Conservation (phyloP, 2,888 invertebrate species). For the Lissocephala sabroskyi region DNA sequence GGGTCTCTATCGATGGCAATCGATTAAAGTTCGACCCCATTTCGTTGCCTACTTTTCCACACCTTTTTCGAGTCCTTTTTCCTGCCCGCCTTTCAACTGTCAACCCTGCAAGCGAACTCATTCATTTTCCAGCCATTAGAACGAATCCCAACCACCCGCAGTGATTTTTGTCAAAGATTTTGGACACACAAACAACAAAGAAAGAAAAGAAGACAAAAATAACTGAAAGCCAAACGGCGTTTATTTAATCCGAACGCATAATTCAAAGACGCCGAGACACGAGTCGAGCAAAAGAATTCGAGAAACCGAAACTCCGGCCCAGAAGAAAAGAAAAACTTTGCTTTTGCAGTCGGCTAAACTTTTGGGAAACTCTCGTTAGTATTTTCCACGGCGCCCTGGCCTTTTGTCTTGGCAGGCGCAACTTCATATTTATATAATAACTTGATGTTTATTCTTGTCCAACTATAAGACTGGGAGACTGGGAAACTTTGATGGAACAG, state of each 20-base stretch:
- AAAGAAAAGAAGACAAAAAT: no score
- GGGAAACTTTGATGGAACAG: conserved; percentile 29
- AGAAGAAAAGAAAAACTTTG: conserved; percentile 26
- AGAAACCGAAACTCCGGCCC: not conserved
- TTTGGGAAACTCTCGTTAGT: conserved; percentile 15
- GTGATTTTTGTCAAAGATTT: no score
- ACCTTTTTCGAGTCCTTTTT: no score
- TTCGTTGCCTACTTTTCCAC: no score
- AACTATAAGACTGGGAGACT: conserved; percentile 27
- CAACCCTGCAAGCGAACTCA: no score
- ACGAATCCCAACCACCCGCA: no score
- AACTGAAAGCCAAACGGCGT: no score
- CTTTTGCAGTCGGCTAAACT: conserved; percentile 21
- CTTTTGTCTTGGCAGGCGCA: conserved; percentile 12
- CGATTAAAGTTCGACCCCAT: no score
- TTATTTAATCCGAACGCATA: conserved; percentile 26
- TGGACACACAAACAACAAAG: no score
- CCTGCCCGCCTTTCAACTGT: no score
- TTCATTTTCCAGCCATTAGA: no score
- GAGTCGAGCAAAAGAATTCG: conserved; percentile 16
- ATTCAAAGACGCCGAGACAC: conserved; percentile 38
- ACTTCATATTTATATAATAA: conserved; percentile 64
- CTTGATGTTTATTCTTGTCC: conserved; percentile 59
- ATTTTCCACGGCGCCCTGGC: conserved; percentile 9
- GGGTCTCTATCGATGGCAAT: no score